phyloP scores from a whole-genome alignment of 2,888 invertebrate genomes.

The Polydrusus cervinus region DNA sequence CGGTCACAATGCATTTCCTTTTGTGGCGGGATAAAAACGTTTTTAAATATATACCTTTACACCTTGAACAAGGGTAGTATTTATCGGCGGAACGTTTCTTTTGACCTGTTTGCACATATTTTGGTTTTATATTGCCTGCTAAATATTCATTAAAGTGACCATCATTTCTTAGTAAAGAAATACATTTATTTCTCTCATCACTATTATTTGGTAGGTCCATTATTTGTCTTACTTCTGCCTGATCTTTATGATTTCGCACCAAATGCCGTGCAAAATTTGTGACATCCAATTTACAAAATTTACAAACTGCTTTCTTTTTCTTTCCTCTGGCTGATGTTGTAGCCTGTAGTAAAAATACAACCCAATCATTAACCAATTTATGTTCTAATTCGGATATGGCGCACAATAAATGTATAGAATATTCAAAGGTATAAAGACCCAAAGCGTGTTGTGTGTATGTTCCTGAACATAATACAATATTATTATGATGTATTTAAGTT shows the following conservation, averaged over 20 bases:
- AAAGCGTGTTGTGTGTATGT: too few species aligned
- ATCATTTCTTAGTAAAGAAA: conserved; percentile 15
- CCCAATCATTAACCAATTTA: not conserved
- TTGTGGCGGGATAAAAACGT: conserved; percentile 47
- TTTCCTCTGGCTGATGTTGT: not conserved
- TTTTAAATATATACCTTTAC: conserved; percentile 45
- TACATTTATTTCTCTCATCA: not conserved
- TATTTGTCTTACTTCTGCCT: conserved; percentile 3
- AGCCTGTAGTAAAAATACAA: not conserved
- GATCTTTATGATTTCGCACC: conserved; percentile 4
- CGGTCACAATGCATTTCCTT: conserved; percentile 39
- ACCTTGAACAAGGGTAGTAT: conserved; percentile 50
- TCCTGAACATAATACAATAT: not conserved
- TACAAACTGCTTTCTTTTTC: conserved; percentile 6
- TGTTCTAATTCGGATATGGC: not conserved
- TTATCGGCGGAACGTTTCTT: conserved; percentile 23
- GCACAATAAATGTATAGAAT: not conserved
- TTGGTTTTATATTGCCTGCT: conserved; percentile 48
- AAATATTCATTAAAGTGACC: conserved; percentile 46
- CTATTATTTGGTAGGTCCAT: conserved; percentile 13
- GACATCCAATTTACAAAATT: conserved; percentile 5
- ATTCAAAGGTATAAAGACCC: too few species aligned
- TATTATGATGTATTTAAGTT: not conserved
- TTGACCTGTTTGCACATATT: conserved; percentile 31
- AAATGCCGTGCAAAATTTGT: conserved; percentile 17